These are phyloP conservation scores for Choristoneura rosaceana DNA, from an alignment of 2,888 invertebrate species.

Conservation along the genomic window DNA sequence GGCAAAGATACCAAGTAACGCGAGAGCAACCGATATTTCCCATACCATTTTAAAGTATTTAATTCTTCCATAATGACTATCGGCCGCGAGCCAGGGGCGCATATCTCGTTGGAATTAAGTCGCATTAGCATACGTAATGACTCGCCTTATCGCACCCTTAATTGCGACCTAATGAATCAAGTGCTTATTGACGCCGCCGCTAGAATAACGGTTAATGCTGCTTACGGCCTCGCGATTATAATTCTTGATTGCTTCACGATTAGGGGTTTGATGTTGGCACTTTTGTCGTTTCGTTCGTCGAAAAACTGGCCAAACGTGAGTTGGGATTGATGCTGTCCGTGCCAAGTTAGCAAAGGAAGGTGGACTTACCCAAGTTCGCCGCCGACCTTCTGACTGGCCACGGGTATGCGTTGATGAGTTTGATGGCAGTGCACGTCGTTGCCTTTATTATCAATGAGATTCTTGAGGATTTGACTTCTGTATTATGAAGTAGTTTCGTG, in stretches of 20 bases:
- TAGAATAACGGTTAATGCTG: conserved; percentile 5
- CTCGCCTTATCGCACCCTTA: conserved; percentile 78
- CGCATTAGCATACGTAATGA: conserved; percentile 82
- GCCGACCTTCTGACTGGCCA: too few species aligned
- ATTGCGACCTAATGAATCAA: conserved; percentile 80
- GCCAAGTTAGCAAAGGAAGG: too few species aligned
- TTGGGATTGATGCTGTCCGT: too few species aligned
- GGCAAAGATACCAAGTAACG: too few species aligned
- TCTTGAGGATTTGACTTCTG: too few species aligned
- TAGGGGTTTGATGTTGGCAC: not conserved
- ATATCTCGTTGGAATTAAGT: conserved; percentile 38
- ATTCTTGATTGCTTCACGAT: conserved; percentile 3
- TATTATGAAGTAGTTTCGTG: too few species aligned
- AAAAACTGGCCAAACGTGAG: not conserved
- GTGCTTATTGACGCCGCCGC: conserved; percentile 59
- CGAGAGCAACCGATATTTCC: conserved; percentile 3
- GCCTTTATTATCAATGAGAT: too few species aligned
- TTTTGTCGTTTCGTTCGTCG: too few species aligned
- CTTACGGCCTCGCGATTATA: conserved; percentile 3
- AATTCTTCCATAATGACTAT: conserved; percentile 20
- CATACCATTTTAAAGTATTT: conserved; percentile 18
- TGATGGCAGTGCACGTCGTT: too few species aligned
- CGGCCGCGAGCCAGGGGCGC: conserved; percentile 26
- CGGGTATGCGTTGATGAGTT: too few species aligned
- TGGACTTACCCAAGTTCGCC: too few species aligned